These are phyloP conservation scores for Megaleporinus macrocephalus DNA, from an alignment of 2,113 vertebrate genomes.

Conservation along the genomic window DNA sequence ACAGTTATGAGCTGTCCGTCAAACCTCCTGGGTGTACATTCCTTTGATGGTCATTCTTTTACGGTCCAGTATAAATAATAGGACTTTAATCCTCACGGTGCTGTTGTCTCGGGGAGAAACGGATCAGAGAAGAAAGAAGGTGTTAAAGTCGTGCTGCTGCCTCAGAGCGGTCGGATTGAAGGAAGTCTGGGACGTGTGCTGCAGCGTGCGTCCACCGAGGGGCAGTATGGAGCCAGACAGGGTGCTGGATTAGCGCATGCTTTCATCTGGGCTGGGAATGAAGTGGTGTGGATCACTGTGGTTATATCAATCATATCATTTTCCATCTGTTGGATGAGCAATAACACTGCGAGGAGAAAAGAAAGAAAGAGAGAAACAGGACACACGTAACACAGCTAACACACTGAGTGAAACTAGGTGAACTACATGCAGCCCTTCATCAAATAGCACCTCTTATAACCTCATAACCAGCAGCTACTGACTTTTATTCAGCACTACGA, in stretches of 20 bases:
- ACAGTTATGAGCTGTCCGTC: slow-evolving; percentile 13
- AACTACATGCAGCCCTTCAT: too few relatives aligned
- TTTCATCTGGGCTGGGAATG: slow-evolving; percentile 38
- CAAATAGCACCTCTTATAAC: too few relatives aligned
- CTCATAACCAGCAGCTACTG: too few relatives aligned
- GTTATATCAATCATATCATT: slow-evolving; percentile 65
- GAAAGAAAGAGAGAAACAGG: not conserved
- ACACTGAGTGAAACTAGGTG: too few relatives aligned
- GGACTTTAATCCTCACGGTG: slow-evolving; percentile 45
- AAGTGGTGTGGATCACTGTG: slow-evolving; percentile 45
- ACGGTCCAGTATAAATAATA: slow-evolving; percentile 48
- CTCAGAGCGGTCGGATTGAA: not conserved
- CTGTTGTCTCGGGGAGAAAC: not conserved
- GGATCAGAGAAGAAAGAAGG: not conserved
- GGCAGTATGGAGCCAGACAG: slow-evolving; percentile 76
- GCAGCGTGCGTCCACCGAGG: slow-evolving; percentile 67
- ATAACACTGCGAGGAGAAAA: not conserved
- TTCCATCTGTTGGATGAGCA: slow-evolving; percentile 53
- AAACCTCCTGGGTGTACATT: not conserved
- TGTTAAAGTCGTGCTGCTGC: not conserved
- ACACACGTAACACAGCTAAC: not conserved
- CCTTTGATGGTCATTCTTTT: not conserved
- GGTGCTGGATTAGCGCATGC: slow-evolving; percentile 28
- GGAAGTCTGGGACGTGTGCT: slow-evolving; percentile 30
- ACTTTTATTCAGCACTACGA: too few relatives aligned